Conservation (phyloP, 2,113 vertebrate species). For the Tretioscincus oriximinensis region DNA sequence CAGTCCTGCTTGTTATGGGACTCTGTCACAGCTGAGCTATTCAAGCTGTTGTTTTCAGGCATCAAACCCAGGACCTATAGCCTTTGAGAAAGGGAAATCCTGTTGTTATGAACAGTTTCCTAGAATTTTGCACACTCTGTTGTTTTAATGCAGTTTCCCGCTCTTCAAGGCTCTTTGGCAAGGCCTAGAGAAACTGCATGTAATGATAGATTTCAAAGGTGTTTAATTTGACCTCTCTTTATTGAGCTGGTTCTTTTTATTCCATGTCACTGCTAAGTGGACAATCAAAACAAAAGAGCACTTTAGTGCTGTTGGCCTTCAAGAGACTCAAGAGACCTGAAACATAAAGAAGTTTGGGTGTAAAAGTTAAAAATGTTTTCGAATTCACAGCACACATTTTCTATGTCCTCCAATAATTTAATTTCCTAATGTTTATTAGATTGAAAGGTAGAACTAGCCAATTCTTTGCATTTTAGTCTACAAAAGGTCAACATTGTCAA, state of each 20-base stretch:
- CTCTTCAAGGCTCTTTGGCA: not conserved
- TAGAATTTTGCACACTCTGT: not conserved
- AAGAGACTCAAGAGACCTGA: not conserved
- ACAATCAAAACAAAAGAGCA: not conserved
- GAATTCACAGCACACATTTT: not conserved
- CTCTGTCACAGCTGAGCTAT: not conserved
- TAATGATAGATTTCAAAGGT: not conserved
- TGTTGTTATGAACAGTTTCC: not conserved
- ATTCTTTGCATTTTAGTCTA: slow-evolving; percentile 41
- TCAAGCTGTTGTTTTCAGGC: not conserved
- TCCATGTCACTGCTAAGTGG: fast-evolving
- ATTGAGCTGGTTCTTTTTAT: not conserved
- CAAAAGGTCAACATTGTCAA: slow-evolving; percentile 63
- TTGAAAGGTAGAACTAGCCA: slow-evolving; percentile 45
- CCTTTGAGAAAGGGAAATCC: not conserved
- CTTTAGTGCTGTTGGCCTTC: not conserved
- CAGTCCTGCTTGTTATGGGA: not conserved
- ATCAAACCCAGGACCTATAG: not conserved
- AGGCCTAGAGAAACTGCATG: not conserved
- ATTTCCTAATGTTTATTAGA: slow-evolving; percentile 48
- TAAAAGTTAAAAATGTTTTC: not conserved
- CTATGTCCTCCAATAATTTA: slow-evolving; percentile 20
- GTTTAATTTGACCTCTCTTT: not conserved
- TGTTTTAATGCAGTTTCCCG: not conserved
- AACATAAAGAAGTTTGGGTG: not conserved